Evolutionary conservation across 2,113 vertebrate genomes (phyloP).

Genomic region (Anseranas semipalmata): DNA sequence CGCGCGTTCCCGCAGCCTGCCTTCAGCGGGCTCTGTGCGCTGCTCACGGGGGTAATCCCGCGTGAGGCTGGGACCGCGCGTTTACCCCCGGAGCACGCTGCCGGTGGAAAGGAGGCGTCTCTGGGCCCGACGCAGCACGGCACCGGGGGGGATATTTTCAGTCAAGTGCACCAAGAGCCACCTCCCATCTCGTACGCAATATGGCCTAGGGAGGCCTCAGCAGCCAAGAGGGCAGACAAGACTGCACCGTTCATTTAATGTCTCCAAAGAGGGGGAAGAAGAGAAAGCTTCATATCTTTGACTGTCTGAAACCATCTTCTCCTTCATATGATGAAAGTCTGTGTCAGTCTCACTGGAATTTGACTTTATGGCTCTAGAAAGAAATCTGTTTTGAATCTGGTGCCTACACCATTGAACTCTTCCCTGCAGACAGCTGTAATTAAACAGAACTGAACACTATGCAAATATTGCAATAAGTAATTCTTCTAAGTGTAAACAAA

Average conservation of each 20-base stretch:
- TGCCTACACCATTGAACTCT: not conserved
- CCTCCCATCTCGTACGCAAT: not conserved
- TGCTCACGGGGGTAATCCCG: fast-evolving
- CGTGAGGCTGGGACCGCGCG: fast-evolving
- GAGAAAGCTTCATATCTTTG: not conserved
- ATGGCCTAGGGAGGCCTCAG: not conserved
- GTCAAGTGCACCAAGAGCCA: not conserved
- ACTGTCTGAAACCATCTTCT: not conserved
- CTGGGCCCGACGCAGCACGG: fast-evolving
- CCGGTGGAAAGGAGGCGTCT: not conserved
- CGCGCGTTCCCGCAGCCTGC: fast-evolving
- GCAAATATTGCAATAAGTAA: constrained; percentile 45
- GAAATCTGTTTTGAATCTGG: not conserved
- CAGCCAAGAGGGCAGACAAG: not conserved
- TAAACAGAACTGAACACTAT: constrained; percentile 15
- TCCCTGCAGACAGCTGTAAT: constrained; percentile 21
- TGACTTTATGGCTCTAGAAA: not conserved
- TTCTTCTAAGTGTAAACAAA: constrained; percentile 18
- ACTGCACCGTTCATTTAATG: not conserved
- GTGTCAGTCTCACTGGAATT: not conserved
- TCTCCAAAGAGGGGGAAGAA: not conserved
- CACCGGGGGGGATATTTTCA: not conserved
- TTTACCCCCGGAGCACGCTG: fast-evolving
- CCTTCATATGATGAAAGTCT: not conserved
- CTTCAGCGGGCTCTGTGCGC: not conserved